These are phyloP conservation scores for Galleria mellonella DNA, from an alignment of 1,140 invertebrate species.

Conservation along the genomic window DNA sequence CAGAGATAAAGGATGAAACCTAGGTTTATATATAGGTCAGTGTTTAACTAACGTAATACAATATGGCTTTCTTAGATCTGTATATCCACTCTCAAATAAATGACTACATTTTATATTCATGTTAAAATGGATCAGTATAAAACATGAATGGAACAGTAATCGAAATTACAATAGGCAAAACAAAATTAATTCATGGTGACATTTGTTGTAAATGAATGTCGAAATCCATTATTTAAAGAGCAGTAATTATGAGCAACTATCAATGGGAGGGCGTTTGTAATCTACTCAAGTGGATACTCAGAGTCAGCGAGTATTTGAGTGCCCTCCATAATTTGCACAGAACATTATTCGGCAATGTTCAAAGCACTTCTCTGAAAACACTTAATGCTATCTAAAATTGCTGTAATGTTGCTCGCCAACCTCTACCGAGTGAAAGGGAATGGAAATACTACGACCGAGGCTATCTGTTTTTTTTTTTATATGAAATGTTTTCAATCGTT, in stretches of 20 bases:
- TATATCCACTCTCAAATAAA: too few species aligned
- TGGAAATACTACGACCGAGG: too few species aligned
- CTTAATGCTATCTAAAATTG: constrained; percentile 31
- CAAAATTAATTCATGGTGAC: not conserved
- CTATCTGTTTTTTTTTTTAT: too few species aligned
- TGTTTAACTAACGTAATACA: too few species aligned
- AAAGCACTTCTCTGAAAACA: constrained; percentile 32
- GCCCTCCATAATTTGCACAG: constrained; percentile 24
- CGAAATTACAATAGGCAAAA: not conserved
- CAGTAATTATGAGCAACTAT: constrained; percentile 18
- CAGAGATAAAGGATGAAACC: too few species aligned
- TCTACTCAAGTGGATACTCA: constrained; percentile 8
- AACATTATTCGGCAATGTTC: constrained; percentile 29
- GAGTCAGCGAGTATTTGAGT: constrained; percentile 10
- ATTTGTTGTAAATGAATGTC: not conserved
- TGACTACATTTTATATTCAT: too few species aligned
- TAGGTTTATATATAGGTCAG: too few species aligned
- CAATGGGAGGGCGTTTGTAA: constrained; percentile 11
- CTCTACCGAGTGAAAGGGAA: constrained; percentile 11
- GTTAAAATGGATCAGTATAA: too few species aligned
- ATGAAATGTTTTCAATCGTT: too few species aligned
- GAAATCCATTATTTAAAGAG: too few species aligned
- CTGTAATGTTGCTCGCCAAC: constrained; percentile 20
- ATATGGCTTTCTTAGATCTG: too few species aligned
- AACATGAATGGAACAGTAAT: too few species aligned